Percentiles rank a stretch among this genome's conserved stretches.
Conservation (phyloP, 2,797 vertebrate species). For the Danio choprae region DNA sequence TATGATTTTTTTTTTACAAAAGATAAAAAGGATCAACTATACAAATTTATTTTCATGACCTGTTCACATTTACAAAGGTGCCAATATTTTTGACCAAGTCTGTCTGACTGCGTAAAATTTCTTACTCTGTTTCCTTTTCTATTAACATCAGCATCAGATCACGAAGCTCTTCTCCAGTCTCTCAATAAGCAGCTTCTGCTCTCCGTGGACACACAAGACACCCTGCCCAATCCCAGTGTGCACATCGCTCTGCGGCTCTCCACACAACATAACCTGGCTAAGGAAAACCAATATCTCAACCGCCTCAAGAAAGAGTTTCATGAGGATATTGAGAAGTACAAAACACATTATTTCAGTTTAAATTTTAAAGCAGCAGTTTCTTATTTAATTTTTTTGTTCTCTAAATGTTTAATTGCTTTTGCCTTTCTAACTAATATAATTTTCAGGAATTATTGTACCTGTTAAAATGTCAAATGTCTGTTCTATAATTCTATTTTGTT, state of each 20-base stretch:
- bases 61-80: too few relatives aligned
- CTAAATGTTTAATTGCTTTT: not conserved
- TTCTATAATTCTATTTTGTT: not conserved
- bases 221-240: constrained; percentile 85
- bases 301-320: constrained; percentile 77
- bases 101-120: not conserved
- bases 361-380: not conserved
- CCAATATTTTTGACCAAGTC: too few relatives aligned
- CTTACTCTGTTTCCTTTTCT: not conserved
- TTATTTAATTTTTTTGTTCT: not conserved
- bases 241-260: constrained; percentile 90
- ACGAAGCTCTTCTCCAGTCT: constrained; percentile 68
- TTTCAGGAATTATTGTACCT: not conserved
- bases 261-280: constrained; percentile 71
- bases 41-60: too few relatives aligned
- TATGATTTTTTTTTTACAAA: too few relatives aligned
- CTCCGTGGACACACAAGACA: constrained; percentile 65
- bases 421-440: not conserved
- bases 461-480: not conserved
- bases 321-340: constrained; percentile 78
- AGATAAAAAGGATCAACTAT: too few relatives aligned
- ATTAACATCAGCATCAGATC: constrained; percentile 61
- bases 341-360: not conserved
- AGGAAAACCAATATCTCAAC: constrained; percentile 79
- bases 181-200: constrained; percentile 82